Base-by-base conservation (phyloP, 2,797 vertebrate species). In the Tenualosa ilisha region DNA sequence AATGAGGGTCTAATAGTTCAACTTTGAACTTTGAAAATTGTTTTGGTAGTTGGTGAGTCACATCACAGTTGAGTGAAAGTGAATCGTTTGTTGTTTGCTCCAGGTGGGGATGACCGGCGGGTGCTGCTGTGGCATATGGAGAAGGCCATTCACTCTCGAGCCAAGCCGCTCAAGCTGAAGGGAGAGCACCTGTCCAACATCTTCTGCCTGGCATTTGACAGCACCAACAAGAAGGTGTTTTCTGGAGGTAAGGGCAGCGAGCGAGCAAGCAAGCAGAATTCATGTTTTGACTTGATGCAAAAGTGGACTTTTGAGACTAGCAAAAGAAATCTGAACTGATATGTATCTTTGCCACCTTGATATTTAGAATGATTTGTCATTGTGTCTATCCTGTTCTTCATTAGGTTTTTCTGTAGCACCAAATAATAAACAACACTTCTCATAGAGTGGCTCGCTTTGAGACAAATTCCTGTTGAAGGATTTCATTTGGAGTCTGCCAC, bases 41-140 rank as follows among this genome's bases (percentile, higher is more conserved):
- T 26, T 31, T 26, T 1, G 3, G 26, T 31, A n/a, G 9, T 13
- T 31, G 26, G 24, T 13, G 26, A 46, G 46, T 4, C 63, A 31
- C 24, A 56, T 56, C 17, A 20, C 3, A 22, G 56, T 20, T 59
- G 26, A 31, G 24, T 65, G 8, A 65, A 65, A 65, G 56, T 59
- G 5, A 59, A 59, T 37, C 59, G 7, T 22, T 12, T 53, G 7
- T 93, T 49, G 26, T 85, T 13, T 86, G 56, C 81, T 85, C 26
- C 90, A 99, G 98, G 98, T 90, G 98, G 98, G 24, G 98, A 99
- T 87, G 98, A 99, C 91, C 97, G 98, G 2, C 93, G 98, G 2
- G 98, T 99, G 84, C 94, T 99, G n/a, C 94, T 99, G 83, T 99
- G 98, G 98, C 96, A 98, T 89, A 97, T 99, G 97, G 98, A 99